These are phyloP conservation scores for Platichthys flesus DNA, from an alignment of 2,113 vertebrate species.

Conservation along the genomic window DNA sequence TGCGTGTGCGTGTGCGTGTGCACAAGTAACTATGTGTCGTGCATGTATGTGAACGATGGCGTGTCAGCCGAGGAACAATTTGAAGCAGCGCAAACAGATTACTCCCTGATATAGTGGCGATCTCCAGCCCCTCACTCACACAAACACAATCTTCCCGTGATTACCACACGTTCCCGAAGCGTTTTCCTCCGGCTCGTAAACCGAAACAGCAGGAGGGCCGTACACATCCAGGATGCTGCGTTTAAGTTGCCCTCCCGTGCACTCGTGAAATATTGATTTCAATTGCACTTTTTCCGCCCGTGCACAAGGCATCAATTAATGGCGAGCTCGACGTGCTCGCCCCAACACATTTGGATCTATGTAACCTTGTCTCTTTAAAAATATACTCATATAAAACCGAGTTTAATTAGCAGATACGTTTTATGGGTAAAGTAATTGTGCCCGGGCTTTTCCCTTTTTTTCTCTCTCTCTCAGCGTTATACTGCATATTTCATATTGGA, in stretches of 20 bases:
- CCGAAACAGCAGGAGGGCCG: conserved; percentile 33
- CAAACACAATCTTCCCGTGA: conserved; percentile 72
- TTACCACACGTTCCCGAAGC: conserved; percentile 43
- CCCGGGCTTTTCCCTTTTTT: neutral
- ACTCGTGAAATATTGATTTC: conserved; percentile 4
- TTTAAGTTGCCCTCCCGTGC: conserved; percentile 25
- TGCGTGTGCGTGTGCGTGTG: conserved; percentile 19
- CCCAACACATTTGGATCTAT: neutral
- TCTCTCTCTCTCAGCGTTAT: neutral
- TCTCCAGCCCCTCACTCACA: conserved; percentile 54
- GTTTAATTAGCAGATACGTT: neutral
- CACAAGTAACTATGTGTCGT: conserved; percentile 38
- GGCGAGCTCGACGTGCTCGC: neutral
- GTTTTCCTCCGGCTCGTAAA: conserved; percentile 37
- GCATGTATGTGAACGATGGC: conserved; percentile 68
- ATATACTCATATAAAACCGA: neutral
- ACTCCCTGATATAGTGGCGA: conserved; percentile 72
- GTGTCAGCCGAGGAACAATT: conserved; percentile 69
- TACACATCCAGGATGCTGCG: conserved; percentile 4
- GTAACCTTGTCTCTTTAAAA: neutral
- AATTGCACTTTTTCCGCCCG: conserved; percentile 4
- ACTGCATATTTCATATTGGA: neutral
- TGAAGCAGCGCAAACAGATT: conserved; percentile 69
- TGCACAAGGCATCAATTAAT: neutral
- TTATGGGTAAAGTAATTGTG: neutral